Evolutionary conservation across 1,140 invertebrate genomes (phyloP).

Genomic region (silkworm (Bombyx mori)): DNA sequence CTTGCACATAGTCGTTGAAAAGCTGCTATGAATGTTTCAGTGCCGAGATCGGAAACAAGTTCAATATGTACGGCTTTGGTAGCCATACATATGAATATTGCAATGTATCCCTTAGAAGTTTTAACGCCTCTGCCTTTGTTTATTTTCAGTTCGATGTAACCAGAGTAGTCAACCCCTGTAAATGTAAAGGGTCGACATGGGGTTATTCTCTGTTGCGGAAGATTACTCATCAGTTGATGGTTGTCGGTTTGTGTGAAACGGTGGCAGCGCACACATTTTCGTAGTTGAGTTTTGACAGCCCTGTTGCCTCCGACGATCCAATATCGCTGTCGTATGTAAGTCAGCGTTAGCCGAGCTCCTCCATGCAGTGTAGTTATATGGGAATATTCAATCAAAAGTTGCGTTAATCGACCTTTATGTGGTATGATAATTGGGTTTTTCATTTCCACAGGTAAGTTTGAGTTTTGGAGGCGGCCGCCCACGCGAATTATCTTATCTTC

Average conservation of each 20-base stretch:
- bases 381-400: slow-evolving; percentile 6
- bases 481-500: slow-evolving; percentile 26
- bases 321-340: slow-evolving; percentile 8
- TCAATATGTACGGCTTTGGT: slow-evolving; percentile 44
- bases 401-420: slow-evolving; percentile 3
- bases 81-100: slow-evolving; percentile 23
- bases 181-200: background rate
- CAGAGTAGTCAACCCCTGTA: background rate
- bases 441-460: slow-evolving; percentile 13
- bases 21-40: slow-evolving; percentile 29
- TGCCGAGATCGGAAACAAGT: slow-evolving; percentile 25
- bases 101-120: slow-evolving; percentile 1
- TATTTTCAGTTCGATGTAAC: background rate
- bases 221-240: slow-evolving; percentile 8
- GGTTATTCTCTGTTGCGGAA: slow-evolving; percentile 2
- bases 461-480: slow-evolving; percentile 29
- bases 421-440: slow-evolving; percentile 33
- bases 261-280: slow-evolving; percentile 7
- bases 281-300: slow-evolving; percentile 7
- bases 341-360: slow-evolving; percentile 3
- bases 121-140: background rate
- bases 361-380: slow-evolving; percentile 11
- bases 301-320: slow-evolving; percentile 12
- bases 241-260: slow-evolving; percentile 5
- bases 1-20: slow-evolving; percentile 37